Percentiles rank a stretch among this genome's conserved stretches.
These are phyloP conservation scores for Dromiciops gliroides DNA, from an alignment of 2,113 vertebrate species.

Conservation along the genomic window DNA sequence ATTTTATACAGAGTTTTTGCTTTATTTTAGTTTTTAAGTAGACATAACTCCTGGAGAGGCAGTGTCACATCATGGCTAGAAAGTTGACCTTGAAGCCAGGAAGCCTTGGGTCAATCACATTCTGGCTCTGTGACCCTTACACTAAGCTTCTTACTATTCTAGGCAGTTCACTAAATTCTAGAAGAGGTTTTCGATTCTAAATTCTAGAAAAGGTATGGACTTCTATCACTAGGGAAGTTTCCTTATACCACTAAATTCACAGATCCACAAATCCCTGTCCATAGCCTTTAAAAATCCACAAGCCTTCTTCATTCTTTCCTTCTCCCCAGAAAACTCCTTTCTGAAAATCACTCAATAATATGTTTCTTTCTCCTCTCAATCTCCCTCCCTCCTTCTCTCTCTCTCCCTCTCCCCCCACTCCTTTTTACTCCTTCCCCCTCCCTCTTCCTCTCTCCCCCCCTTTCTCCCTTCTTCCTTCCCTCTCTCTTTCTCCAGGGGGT, in stretches of 20 bases:
- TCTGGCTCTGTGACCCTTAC: background rate
- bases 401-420: too few species aligned
- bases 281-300: background rate
- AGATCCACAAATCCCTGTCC: background rate
- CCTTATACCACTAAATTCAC: background rate
- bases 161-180: background rate
- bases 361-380: background rate
- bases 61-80: background rate
- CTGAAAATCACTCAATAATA: background rate
- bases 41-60: background rate
- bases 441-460: too few species aligned
- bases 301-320: background rate
- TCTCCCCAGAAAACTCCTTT: background rate
- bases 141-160: background rate
- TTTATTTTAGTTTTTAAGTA: slow-evolving; percentile 1
- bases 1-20: slow-evolving; percentile 1
- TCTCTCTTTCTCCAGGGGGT: too few species aligned
- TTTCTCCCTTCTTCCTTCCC: too few species aligned
- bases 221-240: background rate
- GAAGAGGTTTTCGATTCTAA: too few species aligned
- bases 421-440: too few species aligned
- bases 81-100: background rate
- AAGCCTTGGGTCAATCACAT: background rate
- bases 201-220: background rate
- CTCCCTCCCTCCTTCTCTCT: background rate